Evolutionary conservation across 2,888 invertebrate species (phyloP).

Genomic region (Neria commutata): DNA sequence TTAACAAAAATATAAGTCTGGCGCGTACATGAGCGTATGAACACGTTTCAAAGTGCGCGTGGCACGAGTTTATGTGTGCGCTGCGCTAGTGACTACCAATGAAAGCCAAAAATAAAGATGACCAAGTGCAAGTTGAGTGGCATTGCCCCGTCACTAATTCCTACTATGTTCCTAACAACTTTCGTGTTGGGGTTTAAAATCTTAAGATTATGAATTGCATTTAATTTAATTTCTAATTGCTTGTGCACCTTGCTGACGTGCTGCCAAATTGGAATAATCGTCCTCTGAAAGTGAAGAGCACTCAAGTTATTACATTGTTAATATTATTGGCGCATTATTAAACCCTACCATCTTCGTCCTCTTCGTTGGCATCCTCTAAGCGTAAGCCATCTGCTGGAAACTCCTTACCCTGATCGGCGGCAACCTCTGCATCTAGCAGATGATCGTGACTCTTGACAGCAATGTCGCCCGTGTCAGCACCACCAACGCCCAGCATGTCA

Average conservation of each 20-base stretch:
- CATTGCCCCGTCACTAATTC: too few relatives aligned
- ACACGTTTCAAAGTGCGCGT: too few relatives aligned
- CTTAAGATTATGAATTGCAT: too few relatives aligned
- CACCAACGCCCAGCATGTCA: slow-evolving; percentile 36
- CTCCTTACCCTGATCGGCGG: slow-evolving; percentile 61
- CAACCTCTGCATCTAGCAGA: slow-evolving; percentile 59
- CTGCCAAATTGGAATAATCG: slow-evolving; percentile 63
- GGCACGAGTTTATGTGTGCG: too few relatives aligned
- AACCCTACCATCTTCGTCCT: slow-evolving; percentile 63
- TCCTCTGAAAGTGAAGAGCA: slow-evolving; percentile 58
- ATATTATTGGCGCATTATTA: neutral
- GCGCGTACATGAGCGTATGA: too few relatives aligned
- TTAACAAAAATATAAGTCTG: too few relatives aligned
- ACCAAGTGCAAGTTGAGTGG: too few relatives aligned
- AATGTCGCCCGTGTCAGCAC: slow-evolving; percentile 45
- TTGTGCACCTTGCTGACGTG: slow-evolving; percentile 62
- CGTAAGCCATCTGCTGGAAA: slow-evolving; percentile 57
- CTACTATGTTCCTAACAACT: too few relatives aligned
- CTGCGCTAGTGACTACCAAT: too few relatives aligned
- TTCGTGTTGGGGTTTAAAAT: too few relatives aligned
- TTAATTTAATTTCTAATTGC: slow-evolving; percentile 62
- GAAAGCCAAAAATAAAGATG: too few relatives aligned
- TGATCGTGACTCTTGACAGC: slow-evolving; percentile 47
- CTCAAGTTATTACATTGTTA: neutral
- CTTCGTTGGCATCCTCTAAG: slow-evolving; percentile 58